These are phyloP conservation scores for Lophius americanus DNA, from an alignment of 2,797 vertebrate genomes.

Conservation along the genomic window DNA sequence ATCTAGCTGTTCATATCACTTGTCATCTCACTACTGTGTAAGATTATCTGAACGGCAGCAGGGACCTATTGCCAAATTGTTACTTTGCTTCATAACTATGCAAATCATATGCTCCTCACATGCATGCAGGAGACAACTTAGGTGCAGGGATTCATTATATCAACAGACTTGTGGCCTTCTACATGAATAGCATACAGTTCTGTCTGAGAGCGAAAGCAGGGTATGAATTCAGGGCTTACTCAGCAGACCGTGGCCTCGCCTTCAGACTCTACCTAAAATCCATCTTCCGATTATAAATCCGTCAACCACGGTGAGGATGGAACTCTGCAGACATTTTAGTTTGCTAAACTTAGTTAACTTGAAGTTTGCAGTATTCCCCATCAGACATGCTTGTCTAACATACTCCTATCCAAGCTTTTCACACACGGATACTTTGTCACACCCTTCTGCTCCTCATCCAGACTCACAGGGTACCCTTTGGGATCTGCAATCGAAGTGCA, in stretches of 20 bases:
- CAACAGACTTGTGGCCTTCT: slow-evolving; percentile 23
- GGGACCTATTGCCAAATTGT: slow-evolving; percentile 36
- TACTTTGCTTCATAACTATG: slow-evolving; percentile 42
- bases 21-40: slow-evolving; percentile 50
- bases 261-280: neutral
- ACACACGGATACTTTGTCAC: too few species aligned
- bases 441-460: too few species aligned
- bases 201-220: slow-evolving; percentile 21
- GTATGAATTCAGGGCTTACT: neutral
- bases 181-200: slow-evolving; percentile 38
- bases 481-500: too few species aligned
- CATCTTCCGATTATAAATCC: neutral
- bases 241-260: slow-evolving; percentile 4
- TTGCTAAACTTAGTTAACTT: neutral
- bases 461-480: too few species aligned
- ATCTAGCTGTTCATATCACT: slow-evolving; percentile 51
- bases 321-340: neutral
- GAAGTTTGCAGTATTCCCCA: neutral
- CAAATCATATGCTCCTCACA: slow-evolving; percentile 33
- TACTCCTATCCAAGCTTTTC: too few species aligned
- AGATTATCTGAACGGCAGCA: slow-evolving; percentile 37
- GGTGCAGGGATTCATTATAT: slow-evolving; percentile 22
- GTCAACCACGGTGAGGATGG: neutral
- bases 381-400: neutral
- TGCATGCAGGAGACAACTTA: slow-evolving; percentile 15